Conservation (phyloP, 2,888 invertebrate genomes). For the Macroteleia sp. region DNA sequence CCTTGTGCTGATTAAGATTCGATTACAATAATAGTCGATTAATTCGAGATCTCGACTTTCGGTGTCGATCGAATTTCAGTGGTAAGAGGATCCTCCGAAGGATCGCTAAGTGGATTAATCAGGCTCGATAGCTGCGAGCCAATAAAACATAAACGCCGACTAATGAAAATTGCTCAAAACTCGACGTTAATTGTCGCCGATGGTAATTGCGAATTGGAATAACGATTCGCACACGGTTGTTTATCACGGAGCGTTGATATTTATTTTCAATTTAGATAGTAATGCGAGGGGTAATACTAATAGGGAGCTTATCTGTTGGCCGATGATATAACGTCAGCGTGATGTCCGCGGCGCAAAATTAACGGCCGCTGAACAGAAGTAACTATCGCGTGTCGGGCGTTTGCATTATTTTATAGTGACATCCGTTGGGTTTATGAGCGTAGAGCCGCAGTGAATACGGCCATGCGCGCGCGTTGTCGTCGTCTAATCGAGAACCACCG, state of each 20-base stretch:
- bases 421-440: constrained; percentile 64
- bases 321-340: constrained; percentile 55
- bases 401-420: constrained; percentile 67
- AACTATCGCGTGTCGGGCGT: constrained; percentile 72
- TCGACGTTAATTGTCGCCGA: constrained; percentile 36
- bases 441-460: constrained; percentile 50
- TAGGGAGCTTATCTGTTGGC: constrained; percentile 47
- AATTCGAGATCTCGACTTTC: constrained; percentile 4
- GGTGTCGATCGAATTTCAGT: constrained; percentile 33
- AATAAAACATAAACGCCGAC: constrained; percentile 5
- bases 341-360: constrained; percentile 67
- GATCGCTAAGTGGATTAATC: constrained; percentile 34
- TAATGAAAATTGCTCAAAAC: constrained; percentile 32
- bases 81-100: constrained; percentile 14
- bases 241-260: constrained; percentile 26
- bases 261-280: constrained; percentile 50
- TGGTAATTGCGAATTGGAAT: constrained; percentile 40
- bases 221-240: constrained; percentile 34
- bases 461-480: constrained; percentile 34
- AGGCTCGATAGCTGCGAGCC: background rate
- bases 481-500: constrained; percentile 60
- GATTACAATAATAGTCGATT: constrained; percentile 30
- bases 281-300: constrained; percentile 18
- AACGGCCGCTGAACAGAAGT: constrained; percentile 77
- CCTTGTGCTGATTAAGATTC: constrained; percentile 1